phyloP scores from a whole-genome alignment of 2,113 vertebrate genomes.

The Tiliqua scincoides region DNA sequence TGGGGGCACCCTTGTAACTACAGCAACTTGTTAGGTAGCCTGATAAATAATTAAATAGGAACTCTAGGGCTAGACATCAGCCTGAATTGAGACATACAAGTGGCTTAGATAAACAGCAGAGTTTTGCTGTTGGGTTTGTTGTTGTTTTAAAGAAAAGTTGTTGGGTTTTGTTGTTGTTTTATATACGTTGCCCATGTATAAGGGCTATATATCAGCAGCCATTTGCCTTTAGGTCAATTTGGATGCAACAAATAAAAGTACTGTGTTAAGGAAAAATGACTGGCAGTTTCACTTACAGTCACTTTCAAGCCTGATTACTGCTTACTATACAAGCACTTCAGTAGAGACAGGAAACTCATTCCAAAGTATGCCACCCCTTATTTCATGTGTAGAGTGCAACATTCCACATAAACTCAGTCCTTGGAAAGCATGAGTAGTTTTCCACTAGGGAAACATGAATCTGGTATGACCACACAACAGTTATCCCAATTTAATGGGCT shows the following conservation, averaged over 20 bases:
- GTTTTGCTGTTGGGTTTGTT: too few relatives aligned
- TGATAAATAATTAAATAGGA: too few relatives aligned
- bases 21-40: too few relatives aligned
- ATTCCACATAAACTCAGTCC: neutral
- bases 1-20: too few relatives aligned
- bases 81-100: too few relatives aligned
- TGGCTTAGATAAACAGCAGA: too few relatives aligned
- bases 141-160: too few relatives aligned
- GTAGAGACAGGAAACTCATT: neutral
- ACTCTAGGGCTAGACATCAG: too few relatives aligned
- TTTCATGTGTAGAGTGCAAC: neutral
- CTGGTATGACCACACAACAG: neutral
- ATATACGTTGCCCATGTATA: neutral
- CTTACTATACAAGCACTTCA: neutral
- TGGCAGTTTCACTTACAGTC: constrained; percentile 2
- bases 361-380: neutral
- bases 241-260: neutral
- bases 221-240: neutral
- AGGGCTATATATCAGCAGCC: neutral
- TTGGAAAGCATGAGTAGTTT: constrained; percentile 1
- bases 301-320: neutral
- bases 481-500: neutral
- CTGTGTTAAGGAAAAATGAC: constrained; percentile 17
- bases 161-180: too few relatives aligned
- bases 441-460: constrained; percentile 2